Base-by-base conservation (phyloP, 37 sponge, comb jelly and placozoan genomes). In the Halisarca cf. caerulea region DNA sequence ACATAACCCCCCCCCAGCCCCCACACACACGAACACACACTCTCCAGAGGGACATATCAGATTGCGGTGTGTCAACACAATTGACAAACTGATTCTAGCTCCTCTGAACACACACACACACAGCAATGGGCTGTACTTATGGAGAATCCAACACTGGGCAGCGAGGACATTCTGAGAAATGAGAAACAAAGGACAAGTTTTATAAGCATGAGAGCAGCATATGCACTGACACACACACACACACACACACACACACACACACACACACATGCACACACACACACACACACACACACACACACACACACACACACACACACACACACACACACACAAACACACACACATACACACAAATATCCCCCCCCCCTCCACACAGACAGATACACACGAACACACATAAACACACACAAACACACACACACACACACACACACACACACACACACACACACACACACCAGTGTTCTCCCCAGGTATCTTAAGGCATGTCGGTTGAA, bases 231-330 rank as follows among this genome's bases (percentile, higher is more conserved):
- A 39, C 2, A 8, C 9, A 15, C 24, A 21, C 55, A 28, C 20
- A 47, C 32, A 44, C 33, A 51, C 28, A 44, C 79, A 47, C 79
- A 45, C 79, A 79, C 3, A 53, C 79, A 53, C 55, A 47, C 79
- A 44, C 54, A 79, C 54, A 44, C 45, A 79, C 32, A 51, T 33
- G 33, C 54, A 77, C 78, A 77, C 78, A 44, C 45, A 77, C 47
- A 77, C 51, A 39, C 78, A 77, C 78, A 77, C 47, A 77, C 78
- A 42, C 6, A 28, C 40, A 4, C 78, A 23, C 64, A 23, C 23
- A 62, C 64, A 62, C 58, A 45, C 64, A 42, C 5, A 3, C 47
- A 43, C 78, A 71, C 37, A 7, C 3, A 23, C 3, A 8, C 8
- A 3, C 8, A 14, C 7, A 14, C 73, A 35, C 36, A 71, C 32